Base-by-base conservation (phyloP, 2,888 invertebrate genomes). In the Deilephila elpenor region DNA sequence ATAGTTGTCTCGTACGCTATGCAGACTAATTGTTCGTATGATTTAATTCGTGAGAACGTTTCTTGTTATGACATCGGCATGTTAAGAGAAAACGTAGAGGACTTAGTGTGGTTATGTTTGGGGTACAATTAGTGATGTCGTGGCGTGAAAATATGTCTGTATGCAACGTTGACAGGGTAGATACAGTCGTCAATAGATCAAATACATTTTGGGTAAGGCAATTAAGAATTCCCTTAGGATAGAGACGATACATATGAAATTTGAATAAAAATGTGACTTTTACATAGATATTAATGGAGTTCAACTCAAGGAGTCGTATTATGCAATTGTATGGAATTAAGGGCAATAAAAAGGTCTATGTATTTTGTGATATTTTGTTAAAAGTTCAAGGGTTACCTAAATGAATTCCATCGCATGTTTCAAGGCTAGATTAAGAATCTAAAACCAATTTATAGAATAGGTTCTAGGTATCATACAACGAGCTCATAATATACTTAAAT, bases 1-100 rank as follows among this genome's bases (percentile, higher is more conserved):
- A 25, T 78, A 75, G 80, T 82, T 82, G 82, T 82, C 83, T 84
- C 78, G 77, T 80, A 81, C 71, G 75, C 73, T 59, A 72, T 64
- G 71, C 53, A 59, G 59, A 70, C 74, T 74, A 74, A 78, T 78
- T 74, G 75, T 62, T 59, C 59, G 20, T 19, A 74, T 79, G 80
- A 81, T 78, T 79, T 76, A 77, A 78, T 70, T 79, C 75, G 76
- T 78, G 75, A 71, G 77, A 77, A 74, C 59, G 59, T 70, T 37
- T 61, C 59, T 20, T 67, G 71, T 73, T 71, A 73, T 73, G 73
- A 75, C 73, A 67, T 67, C 51, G 59, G 70, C 61, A 62, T 25
- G 73, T 70, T 7, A 34, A 34, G 60, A 51, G 20, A 60, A 61
- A 53, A 51, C 29, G 61, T 19, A 62, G 0, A 1, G 25, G 51